Evolutionary conservation across 2,797 vertebrate genomes (phyloP).

Genomic region (Hypotaenidia philippensis): DNA sequence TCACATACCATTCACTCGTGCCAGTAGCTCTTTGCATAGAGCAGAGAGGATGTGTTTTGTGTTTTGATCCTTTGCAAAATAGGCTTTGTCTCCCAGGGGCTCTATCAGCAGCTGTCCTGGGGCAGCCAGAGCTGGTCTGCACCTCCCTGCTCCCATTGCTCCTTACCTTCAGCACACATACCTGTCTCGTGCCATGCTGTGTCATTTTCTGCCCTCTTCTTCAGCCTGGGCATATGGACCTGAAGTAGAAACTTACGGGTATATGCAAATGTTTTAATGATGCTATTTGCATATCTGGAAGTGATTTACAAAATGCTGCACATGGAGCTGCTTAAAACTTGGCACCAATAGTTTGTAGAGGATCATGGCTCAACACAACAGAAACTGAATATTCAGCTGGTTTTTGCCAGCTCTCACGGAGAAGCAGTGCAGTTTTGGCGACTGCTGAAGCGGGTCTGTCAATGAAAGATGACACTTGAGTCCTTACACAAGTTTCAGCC

Average conservation of each 20-base stretch:
- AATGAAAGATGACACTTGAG: slow-evolving; percentile 23
- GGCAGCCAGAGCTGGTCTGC: neutral
- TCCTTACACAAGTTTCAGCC: slow-evolving; percentile 6
- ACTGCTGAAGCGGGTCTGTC: slow-evolving; percentile 59
- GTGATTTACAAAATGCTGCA: slow-evolving; percentile 69
- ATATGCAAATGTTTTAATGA: slow-evolving; percentile 76
- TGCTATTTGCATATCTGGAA: slow-evolving; percentile 75
- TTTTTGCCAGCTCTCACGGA: slow-evolving; percentile 59
- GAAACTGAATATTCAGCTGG: slow-evolving; percentile 66
- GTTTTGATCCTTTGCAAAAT: neutral
- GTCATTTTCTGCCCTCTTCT: slow-evolving; percentile 58
- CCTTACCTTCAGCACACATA: rapidly evolving
- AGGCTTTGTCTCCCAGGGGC: neutral
- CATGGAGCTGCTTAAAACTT: slow-evolving; percentile 74
- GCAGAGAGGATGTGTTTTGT: neutral
- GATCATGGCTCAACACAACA: slow-evolving; percentile 67
- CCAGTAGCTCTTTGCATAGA: neutral
- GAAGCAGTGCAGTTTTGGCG: slow-evolving; percentile 36
- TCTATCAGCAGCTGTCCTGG: neutral
- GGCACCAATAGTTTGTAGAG: slow-evolving; percentile 49
- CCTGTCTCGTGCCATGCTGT: neutral
- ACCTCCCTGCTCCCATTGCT: neutral
- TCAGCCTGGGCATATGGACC: slow-evolving; percentile 65
- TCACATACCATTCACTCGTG: neutral
- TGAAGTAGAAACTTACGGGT: slow-evolving; percentile 43